phyloP scores from a whole-genome alignment of 2,888 invertebrate species.

The Mimachlamys varia region DNA sequence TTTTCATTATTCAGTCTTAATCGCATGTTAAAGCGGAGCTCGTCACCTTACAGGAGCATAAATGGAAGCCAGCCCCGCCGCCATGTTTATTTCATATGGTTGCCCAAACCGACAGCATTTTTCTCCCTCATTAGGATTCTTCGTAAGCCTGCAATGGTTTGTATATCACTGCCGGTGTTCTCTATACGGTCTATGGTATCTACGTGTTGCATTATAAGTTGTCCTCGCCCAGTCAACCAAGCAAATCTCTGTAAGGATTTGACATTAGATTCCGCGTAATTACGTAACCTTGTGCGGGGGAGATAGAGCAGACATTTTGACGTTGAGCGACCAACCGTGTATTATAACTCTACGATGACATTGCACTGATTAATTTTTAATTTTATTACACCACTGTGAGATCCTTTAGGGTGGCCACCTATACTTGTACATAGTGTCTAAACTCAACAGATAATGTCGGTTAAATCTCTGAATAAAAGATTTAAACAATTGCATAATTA shows the following conservation, averaged over 20 bases:
- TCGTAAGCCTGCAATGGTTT: not conserved
- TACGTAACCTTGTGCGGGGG: conserved; percentile 31
- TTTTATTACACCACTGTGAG: not conserved
- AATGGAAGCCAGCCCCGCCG: not conserved
- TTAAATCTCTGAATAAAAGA: not conserved
- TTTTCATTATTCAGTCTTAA: not conserved
- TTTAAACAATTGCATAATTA: no score
- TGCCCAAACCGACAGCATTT: conserved; percentile 15
- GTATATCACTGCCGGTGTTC: not conserved
- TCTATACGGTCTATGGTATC: not conserved
- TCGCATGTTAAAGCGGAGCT: not conserved
- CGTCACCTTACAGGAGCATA: not conserved
- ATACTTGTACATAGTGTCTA: not conserved
- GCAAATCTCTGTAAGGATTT: not conserved
- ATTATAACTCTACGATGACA: not conserved
- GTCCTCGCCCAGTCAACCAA: not conserved
- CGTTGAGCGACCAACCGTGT: not conserved
- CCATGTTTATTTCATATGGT: conserved; percentile 31
- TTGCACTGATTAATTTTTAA: not conserved
- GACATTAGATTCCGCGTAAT: conserved; percentile 23
- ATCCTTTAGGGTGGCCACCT: not conserved
- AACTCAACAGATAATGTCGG: not conserved
- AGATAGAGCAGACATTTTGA: not conserved
- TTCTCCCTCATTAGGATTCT: not conserved
- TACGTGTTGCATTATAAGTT: not conserved